These are phyloP conservation scores for Sminthurinus aureus DNA, from an alignment of 2,888 invertebrate species.

Conservation along the genomic window DNA sequence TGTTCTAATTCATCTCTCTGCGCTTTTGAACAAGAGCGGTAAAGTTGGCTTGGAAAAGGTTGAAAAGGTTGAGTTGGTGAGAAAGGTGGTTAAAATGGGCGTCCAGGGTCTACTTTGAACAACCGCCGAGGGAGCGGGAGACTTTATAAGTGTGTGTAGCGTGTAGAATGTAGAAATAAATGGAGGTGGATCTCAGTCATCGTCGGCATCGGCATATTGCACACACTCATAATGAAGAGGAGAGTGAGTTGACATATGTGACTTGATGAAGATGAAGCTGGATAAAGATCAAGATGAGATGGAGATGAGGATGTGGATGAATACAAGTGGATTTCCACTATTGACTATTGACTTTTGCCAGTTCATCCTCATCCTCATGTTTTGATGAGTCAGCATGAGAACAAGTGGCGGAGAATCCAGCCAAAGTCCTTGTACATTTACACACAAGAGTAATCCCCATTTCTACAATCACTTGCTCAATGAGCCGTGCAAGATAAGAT, in stretches of 20 bases:
- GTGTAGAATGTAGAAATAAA: background rate
- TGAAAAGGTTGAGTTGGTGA: too few relatives aligned
- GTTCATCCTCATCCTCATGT: background rate
- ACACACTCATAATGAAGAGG: too few relatives aligned
- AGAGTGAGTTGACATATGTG: background rate
- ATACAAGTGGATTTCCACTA: too few relatives aligned
- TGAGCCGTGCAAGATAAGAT: conserved; percentile 35
- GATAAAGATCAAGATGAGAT: background rate
- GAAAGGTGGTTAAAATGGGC: background rate
- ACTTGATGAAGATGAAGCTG: conserved; percentile 6
- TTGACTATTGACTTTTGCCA: too few relatives aligned
- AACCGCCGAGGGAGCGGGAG: background rate
- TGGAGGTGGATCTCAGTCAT: background rate
- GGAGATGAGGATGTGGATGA: too few relatives aligned
- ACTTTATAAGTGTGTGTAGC: background rate
- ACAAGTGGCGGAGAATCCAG: background rate
- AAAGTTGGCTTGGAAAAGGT: background rate
- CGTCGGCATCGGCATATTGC: background rate
- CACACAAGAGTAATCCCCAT: background rate
- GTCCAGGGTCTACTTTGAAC: conserved; percentile 7
- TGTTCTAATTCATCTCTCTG: too few relatives aligned
- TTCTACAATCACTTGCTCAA: conserved; percentile 23
- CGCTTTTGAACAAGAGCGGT: too few relatives aligned
- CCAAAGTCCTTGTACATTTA: too few relatives aligned
- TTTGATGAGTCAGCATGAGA: conserved; percentile 29